Conservation (phyloP, 2,797 vertebrate genomes). For the Zalophus californianus region DNA sequence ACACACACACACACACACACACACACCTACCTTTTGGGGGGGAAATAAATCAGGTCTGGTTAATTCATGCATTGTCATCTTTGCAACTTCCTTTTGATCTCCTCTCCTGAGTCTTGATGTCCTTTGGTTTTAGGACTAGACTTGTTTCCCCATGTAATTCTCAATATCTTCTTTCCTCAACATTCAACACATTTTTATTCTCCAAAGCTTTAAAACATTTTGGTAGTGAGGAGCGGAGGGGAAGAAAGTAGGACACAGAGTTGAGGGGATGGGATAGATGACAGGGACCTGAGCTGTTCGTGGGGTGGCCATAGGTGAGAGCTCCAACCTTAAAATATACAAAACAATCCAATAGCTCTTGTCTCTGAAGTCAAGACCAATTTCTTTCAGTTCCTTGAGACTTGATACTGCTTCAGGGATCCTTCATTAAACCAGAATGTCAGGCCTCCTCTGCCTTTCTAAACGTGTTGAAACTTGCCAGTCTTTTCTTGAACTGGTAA, state of each 20-base stretch:
- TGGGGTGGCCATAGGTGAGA: background rate
- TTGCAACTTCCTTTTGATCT: background rate
- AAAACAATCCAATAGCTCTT: background rate
- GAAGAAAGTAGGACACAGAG: background rate
- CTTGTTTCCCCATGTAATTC: background rate
- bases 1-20: background rate
- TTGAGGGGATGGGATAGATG: background rate
- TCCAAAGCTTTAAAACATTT: background rate
- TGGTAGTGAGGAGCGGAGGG: background rate
- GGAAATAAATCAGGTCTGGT: background rate
- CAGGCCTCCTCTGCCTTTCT: background rate
- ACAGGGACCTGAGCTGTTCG: background rate
- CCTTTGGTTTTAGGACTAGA: background rate
- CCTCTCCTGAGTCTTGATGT: background rate
- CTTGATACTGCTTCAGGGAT: background rate
- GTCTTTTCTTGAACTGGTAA: background rate
- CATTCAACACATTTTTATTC: background rate
- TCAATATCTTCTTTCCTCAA: background rate
- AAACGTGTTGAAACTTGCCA: background rate
- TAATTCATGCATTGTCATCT: background rate
- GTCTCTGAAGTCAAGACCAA: background rate
- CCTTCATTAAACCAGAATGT: background rate
- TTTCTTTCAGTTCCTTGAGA: slow-evolving; percentile 25
- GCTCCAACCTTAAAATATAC: background rate
- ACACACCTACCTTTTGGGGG: background rate